Base-by-base conservation (phyloP, 2,888 invertebrate genomes). In the Brachylomia viminalis region DNA sequence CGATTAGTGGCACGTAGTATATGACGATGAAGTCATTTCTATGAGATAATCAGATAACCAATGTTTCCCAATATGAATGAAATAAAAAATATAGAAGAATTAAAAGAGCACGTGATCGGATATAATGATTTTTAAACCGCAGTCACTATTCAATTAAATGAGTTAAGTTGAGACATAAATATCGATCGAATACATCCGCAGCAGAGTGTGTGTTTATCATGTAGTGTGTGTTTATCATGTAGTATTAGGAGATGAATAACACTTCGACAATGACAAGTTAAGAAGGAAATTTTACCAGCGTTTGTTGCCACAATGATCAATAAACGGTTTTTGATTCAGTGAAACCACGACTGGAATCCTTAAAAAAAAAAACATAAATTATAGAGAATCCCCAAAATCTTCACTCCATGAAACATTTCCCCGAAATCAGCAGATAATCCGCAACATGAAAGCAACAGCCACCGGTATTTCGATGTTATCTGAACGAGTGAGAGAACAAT, bases 241-340 rank as follows among this genome's bases (percentile, higher is more conserved):
- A 10, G 5, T 56, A 49, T 49, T 38, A 33, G 13, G 13, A 30
- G 11, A 15, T 56, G 23, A 33, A 58, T 59, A 23, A 38, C 15
- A 64, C 59, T 67, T 49, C 17, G 10, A 52, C 27, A 68, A 38
- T 58, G 59, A 54, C 23, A 59, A 67, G 30, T 56, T 62, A 3
- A 33, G 68, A 58, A 82, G 27, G 42, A 77, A 64, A 64, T 59
- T 20, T 49, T 72, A 77, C 54, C n/a, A 58, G 20, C 13, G 23
- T 54, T 66, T 42, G 13, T 47, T 58, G 52, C 15, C 20, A 59
- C 42, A 68, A 30, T 45, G 11, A 71, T 62, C 66, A 82, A 68
- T 72, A 65, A 30, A 13, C 15, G n/a, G 38, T 15, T 42, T 42
- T 74, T 27, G 11, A 47, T 77, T 58, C 30, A 58, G 38, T 33